These are phyloP conservation scores for Aethina tumida DNA, from an alignment of 1,140 invertebrate species.

Conservation along the genomic window DNA sequence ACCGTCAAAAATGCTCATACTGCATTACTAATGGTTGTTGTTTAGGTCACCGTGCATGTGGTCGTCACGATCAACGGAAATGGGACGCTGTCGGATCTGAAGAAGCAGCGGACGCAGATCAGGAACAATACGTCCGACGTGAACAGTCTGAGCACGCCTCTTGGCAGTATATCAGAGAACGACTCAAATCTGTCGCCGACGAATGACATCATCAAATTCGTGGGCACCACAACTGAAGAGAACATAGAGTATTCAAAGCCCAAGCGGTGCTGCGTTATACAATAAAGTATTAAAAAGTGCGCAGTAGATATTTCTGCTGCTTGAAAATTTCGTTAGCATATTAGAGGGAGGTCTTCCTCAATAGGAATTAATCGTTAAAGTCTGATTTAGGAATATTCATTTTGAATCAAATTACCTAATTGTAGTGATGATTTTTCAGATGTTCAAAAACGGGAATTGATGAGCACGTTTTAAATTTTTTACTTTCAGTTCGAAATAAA, in stretches of 20 bases:
- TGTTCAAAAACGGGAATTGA: no score
- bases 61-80: slow-evolving; percentile 52
- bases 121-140: slow-evolving; percentile 51
- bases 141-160: slow-evolving; percentile 37
- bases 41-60: slow-evolving; percentile 64
- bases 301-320: no score
- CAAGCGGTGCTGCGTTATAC: slow-evolving; percentile 49
- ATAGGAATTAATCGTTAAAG: no score
- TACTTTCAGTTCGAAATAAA: no score
- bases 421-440: no score
- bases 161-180: slow-evolving; percentile 37
- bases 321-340: no score
- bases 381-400: no score
- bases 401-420: no score
- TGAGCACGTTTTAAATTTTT: no score
- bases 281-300: slow-evolving; percentile 21
- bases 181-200: slow-evolving; percentile 31
- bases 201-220: slow-evolving; percentile 47
- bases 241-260: slow-evolving; percentile 51
- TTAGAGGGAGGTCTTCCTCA: no score
- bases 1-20: slow-evolving; percentile 34
- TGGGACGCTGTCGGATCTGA: slow-evolving; percentile 73
- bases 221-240: slow-evolving; percentile 55
- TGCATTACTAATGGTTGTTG: slow-evolving; percentile 37
- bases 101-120: slow-evolving; percentile 77